phyloP scores from a whole-genome alignment of 1,140 invertebrate species.

The Maniola jurtina region DNA sequence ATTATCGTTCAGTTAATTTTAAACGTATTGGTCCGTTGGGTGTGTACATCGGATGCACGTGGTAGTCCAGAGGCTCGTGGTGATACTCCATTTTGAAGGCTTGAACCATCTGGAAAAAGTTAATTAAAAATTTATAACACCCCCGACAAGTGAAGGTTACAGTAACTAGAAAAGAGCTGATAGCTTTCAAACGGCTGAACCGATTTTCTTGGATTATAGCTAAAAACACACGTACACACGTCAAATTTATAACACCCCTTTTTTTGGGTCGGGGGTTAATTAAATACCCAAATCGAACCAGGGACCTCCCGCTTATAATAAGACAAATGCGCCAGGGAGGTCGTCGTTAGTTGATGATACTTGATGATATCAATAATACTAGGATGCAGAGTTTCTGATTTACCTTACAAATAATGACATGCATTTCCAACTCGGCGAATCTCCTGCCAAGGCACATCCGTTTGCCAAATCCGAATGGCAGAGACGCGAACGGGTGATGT shows the following conservation, averaged over 20 bases:
- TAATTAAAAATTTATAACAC: too few species aligned
- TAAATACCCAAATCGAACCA: not conserved
- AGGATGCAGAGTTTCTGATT: not conserved
- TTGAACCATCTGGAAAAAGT: conserved; percentile 83
- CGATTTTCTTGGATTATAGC: too few species aligned
- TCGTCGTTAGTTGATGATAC: too few species aligned
- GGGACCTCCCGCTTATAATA: too few species aligned
- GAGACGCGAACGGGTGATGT: conserved; percentile 82
- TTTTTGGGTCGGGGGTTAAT: too few species aligned
- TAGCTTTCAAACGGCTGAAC: too few species aligned
- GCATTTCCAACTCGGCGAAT: conserved; percentile 87
- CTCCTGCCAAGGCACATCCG: conserved; percentile 87
- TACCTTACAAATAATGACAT: conserved; percentile 84
- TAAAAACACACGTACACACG: too few species aligned
- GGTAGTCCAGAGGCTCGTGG: conserved; percentile 82
- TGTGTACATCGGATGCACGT: conserved; percentile 87
- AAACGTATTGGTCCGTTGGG: conserved; percentile 82
- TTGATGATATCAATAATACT: not conserved
- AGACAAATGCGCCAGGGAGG: too few species aligned
- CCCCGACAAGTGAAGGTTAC: too few species aligned
- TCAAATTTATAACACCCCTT: too few species aligned
- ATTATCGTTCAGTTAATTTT: conserved; percentile 57
- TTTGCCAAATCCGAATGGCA: conserved; percentile 87
- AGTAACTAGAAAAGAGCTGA: too few species aligned
- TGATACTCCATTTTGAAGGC: conserved; percentile 84